A percentile compares a stretch with the other conserved stretches of the same genome.
Conservation (phyloP, 1,140 invertebrate genomes). For the Protaetia brevitarsis region DNA sequence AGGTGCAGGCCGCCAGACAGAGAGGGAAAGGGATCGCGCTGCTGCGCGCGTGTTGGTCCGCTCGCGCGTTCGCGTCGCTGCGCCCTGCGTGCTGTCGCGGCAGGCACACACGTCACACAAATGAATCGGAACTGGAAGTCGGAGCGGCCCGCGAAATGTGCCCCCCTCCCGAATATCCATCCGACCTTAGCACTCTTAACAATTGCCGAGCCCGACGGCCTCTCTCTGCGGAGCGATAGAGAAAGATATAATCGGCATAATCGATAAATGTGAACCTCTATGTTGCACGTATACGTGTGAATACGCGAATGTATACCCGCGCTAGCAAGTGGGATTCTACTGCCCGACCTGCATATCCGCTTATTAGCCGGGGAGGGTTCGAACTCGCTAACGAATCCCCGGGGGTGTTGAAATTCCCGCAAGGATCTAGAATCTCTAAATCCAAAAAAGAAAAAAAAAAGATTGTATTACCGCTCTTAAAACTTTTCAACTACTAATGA, state of each 20-base stretch:
- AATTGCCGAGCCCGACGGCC: not conserved
- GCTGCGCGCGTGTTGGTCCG: too few species aligned
- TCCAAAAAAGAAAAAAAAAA: too few species aligned
- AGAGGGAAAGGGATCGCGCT: conserved; percentile 6
- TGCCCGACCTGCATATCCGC: too few species aligned
- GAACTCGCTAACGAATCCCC: too few species aligned
- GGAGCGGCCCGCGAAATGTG: not conserved
- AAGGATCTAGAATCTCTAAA: too few species aligned
- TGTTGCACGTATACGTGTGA: too few species aligned
- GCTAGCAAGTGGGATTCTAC: too few species aligned
- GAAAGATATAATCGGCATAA: not conserved
- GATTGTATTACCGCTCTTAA: too few species aligned
- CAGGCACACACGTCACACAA: not conserved
- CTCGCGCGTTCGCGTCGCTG: not conserved
- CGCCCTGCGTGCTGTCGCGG: not conserved
- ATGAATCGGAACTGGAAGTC: conserved; percentile 1
- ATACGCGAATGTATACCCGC: too few species aligned
- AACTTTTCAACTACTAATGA: too few species aligned
- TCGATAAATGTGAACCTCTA: not conserved
- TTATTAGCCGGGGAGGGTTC: too few species aligned
- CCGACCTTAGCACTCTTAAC: not conserved
- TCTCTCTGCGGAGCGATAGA: not conserved
- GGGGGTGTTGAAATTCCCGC: too few species aligned
- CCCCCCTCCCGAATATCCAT: not conserved
- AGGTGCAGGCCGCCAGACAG: not conserved